A percentile compares a stretch with the other conserved stretches of the same genome.
These are phyloP conservation scores for Cheilosia scutellata DNA, from an alignment of 2,888 invertebrate species.

Conservation along the genomic window DNA sequence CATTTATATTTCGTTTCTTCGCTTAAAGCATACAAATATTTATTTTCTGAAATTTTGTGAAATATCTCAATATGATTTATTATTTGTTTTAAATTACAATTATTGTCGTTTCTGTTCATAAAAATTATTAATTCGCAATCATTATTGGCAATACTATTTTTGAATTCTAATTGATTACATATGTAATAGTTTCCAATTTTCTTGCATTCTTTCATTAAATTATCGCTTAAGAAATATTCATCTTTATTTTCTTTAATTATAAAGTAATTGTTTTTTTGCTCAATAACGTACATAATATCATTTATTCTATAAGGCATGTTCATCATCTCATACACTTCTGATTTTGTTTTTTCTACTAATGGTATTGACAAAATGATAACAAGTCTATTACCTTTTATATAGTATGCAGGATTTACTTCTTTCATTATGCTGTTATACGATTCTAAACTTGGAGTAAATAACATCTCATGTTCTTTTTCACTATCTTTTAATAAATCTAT, in stretches of 20 bases:
- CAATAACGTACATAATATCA: not conserved
- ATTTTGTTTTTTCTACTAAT: not conserved
- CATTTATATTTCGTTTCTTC: conserved; percentile 22
- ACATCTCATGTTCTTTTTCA: too few relatives aligned
- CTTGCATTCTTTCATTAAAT: too few relatives aligned
- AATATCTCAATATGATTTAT: not conserved
- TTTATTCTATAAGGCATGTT: not conserved
- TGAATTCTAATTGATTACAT: not conserved
- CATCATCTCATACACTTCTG: conserved; percentile 2
- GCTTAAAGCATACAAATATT: conserved; percentile 20
- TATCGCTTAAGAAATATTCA: too few relatives aligned
- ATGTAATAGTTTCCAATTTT: too few relatives aligned
- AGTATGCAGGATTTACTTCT: too few relatives aligned
- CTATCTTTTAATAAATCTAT: too few relatives aligned
- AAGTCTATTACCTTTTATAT: too few relatives aligned
- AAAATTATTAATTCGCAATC: conserved; percentile 4
- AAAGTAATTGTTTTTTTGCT: not conserved
- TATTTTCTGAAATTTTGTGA: conserved; percentile 19
- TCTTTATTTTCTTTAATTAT: not conserved
- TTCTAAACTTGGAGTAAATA: too few relatives aligned
- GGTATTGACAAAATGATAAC: too few relatives aligned
- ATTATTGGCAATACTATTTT: not conserved
- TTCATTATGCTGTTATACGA: too few relatives aligned
- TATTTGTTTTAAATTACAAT: too few relatives aligned
- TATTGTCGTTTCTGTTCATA: conserved; percentile 5